phyloP scores from a whole-genome alignment of 2,888 invertebrate genomes.

The Ophion costatus region DNA sequence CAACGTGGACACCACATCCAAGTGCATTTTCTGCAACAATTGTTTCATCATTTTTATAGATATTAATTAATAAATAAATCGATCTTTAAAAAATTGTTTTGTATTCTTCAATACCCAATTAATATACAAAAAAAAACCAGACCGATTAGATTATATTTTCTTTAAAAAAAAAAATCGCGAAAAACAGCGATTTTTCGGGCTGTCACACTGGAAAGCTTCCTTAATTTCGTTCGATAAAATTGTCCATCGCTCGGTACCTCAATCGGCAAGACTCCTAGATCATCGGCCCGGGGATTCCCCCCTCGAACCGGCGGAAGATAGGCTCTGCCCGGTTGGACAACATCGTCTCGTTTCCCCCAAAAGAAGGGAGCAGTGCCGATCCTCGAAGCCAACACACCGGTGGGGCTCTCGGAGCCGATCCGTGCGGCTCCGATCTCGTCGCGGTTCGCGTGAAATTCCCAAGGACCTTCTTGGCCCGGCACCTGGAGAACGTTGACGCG shows the following conservation, averaged over 20 bases:
- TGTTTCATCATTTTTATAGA: no score
- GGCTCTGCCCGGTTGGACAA: conserved; percentile 22
- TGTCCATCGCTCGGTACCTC: conserved; percentile 7
- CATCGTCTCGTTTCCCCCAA: conserved; percentile 14
- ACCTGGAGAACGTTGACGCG: conserved; percentile 1
- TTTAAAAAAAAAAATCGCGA: no score
- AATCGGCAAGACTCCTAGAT: conserved; percentile 39
- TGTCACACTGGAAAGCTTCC: no score
- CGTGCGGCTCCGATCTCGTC: background rate
- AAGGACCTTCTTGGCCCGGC: background rate
- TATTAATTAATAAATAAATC: no score
- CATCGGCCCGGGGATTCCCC: conserved; percentile 12
- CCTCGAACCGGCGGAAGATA: conserved; percentile 55
- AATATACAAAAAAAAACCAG: no score
- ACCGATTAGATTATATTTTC: no score
- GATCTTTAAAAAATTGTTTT: no score
- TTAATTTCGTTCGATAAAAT: background rate
- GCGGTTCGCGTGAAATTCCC: conserved; percentile 1
- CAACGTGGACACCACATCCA: no score
- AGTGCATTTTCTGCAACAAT: no score
- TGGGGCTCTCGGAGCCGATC: no score
- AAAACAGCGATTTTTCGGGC: no score
- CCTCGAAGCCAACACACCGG: background rate
- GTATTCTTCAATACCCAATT: no score
- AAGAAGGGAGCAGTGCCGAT: conserved; percentile 17